Evolutionary conservation across 1,140 invertebrate genomes (phyloP).

Genomic region (Drosophila equinoxialis): DNA sequence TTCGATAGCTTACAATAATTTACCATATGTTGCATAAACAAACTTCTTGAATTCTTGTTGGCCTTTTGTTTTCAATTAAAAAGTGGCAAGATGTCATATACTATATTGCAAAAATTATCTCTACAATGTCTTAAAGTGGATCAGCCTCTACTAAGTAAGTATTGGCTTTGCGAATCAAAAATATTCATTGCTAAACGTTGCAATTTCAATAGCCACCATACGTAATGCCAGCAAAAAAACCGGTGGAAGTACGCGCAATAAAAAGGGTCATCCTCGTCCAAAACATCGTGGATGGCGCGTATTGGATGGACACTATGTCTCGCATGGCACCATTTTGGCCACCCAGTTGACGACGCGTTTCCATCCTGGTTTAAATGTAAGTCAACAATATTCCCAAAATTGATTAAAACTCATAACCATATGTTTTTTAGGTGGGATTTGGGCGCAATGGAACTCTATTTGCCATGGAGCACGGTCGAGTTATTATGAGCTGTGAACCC

Average conservation of each 20-base stretch:
- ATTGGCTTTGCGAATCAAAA: too few species aligned
- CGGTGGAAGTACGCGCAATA: conserved; percentile 87
- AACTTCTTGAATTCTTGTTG: background rate
- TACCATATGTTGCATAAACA: conserved; percentile 64
- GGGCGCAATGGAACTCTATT: conserved; percentile 90
- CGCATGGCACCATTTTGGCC: conserved; percentile 87
- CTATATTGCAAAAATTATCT: conserved; percentile 72
- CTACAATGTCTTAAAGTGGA: conserved; percentile 71
- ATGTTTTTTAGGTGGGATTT: conserved; percentile 87
- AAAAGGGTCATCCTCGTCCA: conserved; percentile 85
- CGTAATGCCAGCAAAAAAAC: conserved; percentile 88
- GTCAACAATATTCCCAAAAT: conserved; percentile 20
- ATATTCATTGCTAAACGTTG: background rate
- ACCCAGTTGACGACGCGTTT: conserved; percentile 88
- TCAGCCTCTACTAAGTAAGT: conserved; percentile 72
- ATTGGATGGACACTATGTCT: conserved; percentile 87
- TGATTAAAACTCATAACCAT: too few species aligned
- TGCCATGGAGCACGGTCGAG: conserved; percentile 89
- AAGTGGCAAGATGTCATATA: conserved; percentile 66
- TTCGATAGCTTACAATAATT: background rate
- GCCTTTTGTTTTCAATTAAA: conserved; percentile 16
- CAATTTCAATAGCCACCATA: conserved; percentile 58
- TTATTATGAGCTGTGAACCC: conserved; percentile 90
- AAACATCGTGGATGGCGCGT: conserved; percentile 89
- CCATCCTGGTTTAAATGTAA: conserved; percentile 92